phyloP scores from a whole-genome alignment of 2,797 vertebrate species.

The Rhabdomys pumilio region DNA sequence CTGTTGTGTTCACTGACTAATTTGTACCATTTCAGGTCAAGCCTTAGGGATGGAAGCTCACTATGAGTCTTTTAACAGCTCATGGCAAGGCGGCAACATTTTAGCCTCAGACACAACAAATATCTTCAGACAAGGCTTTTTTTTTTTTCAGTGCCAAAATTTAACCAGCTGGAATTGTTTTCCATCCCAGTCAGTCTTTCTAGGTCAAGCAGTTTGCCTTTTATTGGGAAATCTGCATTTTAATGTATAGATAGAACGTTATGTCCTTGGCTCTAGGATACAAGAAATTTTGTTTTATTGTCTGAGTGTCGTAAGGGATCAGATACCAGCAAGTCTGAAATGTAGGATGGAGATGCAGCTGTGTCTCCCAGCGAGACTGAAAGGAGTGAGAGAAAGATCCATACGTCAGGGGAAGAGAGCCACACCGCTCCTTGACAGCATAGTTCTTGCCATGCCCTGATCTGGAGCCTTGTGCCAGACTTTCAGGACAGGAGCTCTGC shows the following conservation, averaged over 20 bases:
- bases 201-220: slow-evolving; percentile 79
- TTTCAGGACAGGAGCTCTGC: background rate
- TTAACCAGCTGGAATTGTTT: slow-evolving; percentile 82
- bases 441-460: background rate
- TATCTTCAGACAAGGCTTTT: slow-evolving; percentile 70
- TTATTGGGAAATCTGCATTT: slow-evolving; percentile 85
- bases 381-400: background rate
- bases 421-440: fast-evolving
- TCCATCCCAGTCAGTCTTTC: slow-evolving; percentile 64
- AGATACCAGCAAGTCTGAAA: slow-evolving; percentile 55
- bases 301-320: slow-evolving; percentile 50
- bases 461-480: background rate
- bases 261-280: slow-evolving; percentile 78
- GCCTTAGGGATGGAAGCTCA: slow-evolving; percentile 2
- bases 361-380: background rate
- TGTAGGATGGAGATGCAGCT: slow-evolving; percentile 28
- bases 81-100: slow-evolving; percentile 73
- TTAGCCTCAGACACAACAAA: slow-evolving; percentile 76
- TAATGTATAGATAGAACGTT: slow-evolving; percentile 81
- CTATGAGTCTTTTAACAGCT: slow-evolving; percentile 61
- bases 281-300: slow-evolving; percentile 74
- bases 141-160: slow-evolving; percentile 67
- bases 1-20: slow-evolving; percentile 59
- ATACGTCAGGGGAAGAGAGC: background rate
- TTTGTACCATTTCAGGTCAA: slow-evolving; percentile 42